These are phyloP conservation scores for Drosophila falleni DNA, from an alignment of 2,888 invertebrate genomes.

Conservation along the genomic window DNA sequence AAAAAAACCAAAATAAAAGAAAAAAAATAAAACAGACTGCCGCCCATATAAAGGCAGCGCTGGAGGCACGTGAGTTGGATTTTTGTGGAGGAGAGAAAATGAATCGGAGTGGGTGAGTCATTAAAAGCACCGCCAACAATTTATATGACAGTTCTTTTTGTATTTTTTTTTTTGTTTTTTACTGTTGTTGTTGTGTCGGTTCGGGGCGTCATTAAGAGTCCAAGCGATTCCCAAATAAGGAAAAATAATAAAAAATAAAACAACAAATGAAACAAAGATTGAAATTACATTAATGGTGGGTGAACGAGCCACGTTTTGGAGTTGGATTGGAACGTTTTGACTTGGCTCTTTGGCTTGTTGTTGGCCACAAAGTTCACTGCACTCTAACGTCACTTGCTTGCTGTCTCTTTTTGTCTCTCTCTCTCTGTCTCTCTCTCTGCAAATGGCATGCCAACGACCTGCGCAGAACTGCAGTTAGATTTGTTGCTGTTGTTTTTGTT, in stretches of 20 bases:
- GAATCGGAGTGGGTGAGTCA: constrained; percentile 59
- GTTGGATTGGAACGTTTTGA: constrained; percentile 19
- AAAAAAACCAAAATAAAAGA: not conserved
- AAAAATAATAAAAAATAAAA: constrained; percentile 32
- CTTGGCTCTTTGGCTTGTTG: constrained; percentile 23
- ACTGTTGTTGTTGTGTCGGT: constrained; percentile 36
- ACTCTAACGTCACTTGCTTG: constrained; percentile 52
- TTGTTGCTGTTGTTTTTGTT: constrained; percentile 12
- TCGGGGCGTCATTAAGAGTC: constrained; percentile 64
- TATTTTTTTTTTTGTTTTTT: not conserved
- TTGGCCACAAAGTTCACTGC: constrained; percentile 58
- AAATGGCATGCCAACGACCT: constrained; percentile 75
- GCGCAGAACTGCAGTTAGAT: constrained; percentile 79
- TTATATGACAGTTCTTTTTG: constrained; percentile 69
- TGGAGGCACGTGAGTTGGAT: constrained; percentile 64
- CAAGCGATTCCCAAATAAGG: constrained; percentile 67
- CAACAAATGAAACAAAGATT: constrained; percentile 42
- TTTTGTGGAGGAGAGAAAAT: constrained; percentile 14
- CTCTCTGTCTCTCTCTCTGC: constrained; percentile 14
- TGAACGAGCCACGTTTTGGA: constrained; percentile 45
- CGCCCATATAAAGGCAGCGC: constrained; percentile 66
- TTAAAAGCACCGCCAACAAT: constrained; percentile 73
- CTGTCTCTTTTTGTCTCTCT: constrained; percentile 23
- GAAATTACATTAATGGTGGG: constrained; percentile 74
- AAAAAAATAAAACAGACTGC: not conserved